Percentiles rank a stretch among this genome's conserved stretches.
These are phyloP conservation scores for Rhinolophus ferrumequinum DNA, from an alignment of 2,113 vertebrate species.

Conservation along the genomic window DNA sequence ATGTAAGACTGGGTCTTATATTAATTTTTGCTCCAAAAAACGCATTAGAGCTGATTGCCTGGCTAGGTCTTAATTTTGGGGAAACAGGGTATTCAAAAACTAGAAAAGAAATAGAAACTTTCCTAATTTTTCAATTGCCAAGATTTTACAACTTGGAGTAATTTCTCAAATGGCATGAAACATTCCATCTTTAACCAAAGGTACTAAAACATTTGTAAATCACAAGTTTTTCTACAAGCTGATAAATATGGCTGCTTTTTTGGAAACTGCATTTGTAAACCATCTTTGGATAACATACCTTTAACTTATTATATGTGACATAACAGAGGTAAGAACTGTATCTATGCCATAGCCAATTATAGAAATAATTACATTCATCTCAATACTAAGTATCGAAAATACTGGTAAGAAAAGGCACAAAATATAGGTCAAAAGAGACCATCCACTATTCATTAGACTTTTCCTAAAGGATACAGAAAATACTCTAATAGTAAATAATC, in stretches of 20 bases:
- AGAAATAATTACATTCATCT: background rate
- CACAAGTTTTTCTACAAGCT: constrained; percentile 16
- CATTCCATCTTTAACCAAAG: background rate
- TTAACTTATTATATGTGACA: constrained; percentile 7
- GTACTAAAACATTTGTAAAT: constrained; percentile 19
- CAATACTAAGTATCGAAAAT: background rate
- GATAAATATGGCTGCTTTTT: background rate
- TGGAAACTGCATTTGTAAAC: background rate
- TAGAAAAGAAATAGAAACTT: constrained; percentile 11
- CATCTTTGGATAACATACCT: background rate
- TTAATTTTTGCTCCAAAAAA: too few relatives aligned
- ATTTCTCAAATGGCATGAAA: constrained; percentile 53
- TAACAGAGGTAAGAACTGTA: background rate
- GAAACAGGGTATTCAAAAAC: background rate
- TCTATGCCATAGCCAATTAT: background rate
- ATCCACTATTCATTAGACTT: background rate
- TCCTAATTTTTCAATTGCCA: constrained; percentile 35
- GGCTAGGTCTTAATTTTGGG: too few relatives aligned
- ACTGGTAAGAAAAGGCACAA: background rate
- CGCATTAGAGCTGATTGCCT: too few relatives aligned
- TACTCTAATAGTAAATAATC: background rate
- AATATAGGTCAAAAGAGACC: background rate
- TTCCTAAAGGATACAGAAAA: constrained; percentile 23
- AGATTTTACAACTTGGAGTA: constrained; percentile 13
- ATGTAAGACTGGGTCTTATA: too few relatives aligned